A percentile compares a stretch with the other conserved stretches of the same genome.
Conservation (phyloP, 2,113 vertebrate genomes). For the Myotis davidii region DNA sequence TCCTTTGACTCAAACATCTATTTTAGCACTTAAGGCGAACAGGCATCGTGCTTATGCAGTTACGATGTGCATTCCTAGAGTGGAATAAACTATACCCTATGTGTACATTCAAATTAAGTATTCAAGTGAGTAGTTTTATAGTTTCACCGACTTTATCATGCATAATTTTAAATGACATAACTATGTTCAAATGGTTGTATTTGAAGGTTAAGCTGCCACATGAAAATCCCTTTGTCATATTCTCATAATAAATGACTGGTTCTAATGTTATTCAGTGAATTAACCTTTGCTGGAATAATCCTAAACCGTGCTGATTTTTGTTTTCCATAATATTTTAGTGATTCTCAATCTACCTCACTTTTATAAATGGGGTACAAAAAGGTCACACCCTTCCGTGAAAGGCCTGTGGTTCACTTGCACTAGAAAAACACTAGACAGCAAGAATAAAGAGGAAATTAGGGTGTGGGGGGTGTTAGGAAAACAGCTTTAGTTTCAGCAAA, state of each 20-base stretch:
- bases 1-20: conserved; percentile 46
- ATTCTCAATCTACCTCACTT: background rate
- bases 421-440: background rate
- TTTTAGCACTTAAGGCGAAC: conserved; percentile 15
- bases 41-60: background rate
- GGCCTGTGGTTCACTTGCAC: background rate
- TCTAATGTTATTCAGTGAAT: conserved; percentile 27
- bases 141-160: conserved; percentile 31
- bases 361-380: conserved; percentile 27
- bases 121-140: conserved; percentile 50
- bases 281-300: conserved; percentile 37
- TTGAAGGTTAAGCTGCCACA: conserved; percentile 50
- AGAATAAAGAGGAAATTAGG: background rate
- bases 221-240: conserved; percentile 12
- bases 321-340: conserved; percentile 29
- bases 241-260: conserved; percentile 21
- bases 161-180: conserved; percentile 48
- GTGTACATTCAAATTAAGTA: conserved; percentile 25
- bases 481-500: background rate
- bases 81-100: conserved; percentile 32
- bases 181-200: background rate
- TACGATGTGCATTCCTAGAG: background rate
- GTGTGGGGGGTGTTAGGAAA: background rate
- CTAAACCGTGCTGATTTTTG: background rate
- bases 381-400: background rate